Percentiles rank a stretch among this genome's conserved stretches.
Evolutionary conservation across 2,113 vertebrate species (phyloP).

Genomic region (Canis aureus): DNA sequence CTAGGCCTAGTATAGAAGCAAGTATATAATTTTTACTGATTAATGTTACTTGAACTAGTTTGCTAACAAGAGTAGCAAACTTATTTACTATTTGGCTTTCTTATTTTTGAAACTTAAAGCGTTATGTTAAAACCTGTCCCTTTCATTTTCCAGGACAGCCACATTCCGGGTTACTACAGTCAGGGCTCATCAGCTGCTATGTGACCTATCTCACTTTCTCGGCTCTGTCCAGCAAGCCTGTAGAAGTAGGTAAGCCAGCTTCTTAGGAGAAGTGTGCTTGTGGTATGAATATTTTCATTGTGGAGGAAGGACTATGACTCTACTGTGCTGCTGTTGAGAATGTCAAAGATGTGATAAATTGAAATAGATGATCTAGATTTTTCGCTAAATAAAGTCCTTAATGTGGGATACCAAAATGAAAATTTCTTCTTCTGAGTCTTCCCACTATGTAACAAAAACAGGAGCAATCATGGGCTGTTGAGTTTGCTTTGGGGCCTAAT

Average conservation of each 20-base stretch:
- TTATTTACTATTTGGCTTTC: no score
- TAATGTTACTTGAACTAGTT: constrained; percentile 30
- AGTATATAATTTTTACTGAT: constrained; percentile 22
- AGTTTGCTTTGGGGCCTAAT: neutral
- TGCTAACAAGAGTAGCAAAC: neutral
- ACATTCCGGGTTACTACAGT: constrained; percentile 95
- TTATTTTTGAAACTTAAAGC: neutral
- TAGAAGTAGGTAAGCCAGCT: constrained; percentile 90
- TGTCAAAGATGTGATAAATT: neutral
- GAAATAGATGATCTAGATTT: constrained; percentile 12
- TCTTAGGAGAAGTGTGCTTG: neutral
- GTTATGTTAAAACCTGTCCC: neutral
- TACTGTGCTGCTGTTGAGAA: neutral
- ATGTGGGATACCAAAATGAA: neutral
- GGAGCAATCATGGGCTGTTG: neutral
- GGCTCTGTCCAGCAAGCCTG: constrained; percentile 96
- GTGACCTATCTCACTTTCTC: constrained; percentile 99
- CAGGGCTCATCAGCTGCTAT: constrained; percentile 97
- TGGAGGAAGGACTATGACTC: neutral
- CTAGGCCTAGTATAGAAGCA: neutral
- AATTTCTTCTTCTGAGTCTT: neutral
- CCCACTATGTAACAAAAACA: neutral
- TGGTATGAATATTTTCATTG: neutral
- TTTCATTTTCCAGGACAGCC: constrained; percentile 90
- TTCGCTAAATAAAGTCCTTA: constrained; percentile 9